phyloP scores from a whole-genome alignment of 2,888 invertebrate genomes.

The Cremastinae sp. region DNA sequence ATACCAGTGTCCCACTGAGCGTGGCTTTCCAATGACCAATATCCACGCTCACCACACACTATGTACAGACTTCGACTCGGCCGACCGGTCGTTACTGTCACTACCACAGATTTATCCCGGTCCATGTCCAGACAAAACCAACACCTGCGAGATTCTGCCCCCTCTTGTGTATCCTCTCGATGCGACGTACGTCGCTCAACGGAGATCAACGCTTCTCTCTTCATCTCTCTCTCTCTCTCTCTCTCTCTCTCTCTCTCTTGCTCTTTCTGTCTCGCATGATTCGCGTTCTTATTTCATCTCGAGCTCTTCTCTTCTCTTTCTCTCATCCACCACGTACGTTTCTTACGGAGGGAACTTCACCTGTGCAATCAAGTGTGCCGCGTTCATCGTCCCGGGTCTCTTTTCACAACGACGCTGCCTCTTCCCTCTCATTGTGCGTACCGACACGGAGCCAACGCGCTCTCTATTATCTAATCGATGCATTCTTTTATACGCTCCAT shows the following conservation, averaged over 20 bases:
- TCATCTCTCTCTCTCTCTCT: slow-evolving; percentile 29
- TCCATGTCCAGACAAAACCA: slow-evolving; percentile 44
- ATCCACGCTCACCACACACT: slow-evolving; percentile 32
- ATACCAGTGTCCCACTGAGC: slow-evolving; percentile 31
- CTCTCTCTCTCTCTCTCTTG: slow-evolving; percentile 43
- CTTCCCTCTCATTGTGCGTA: slow-evolving; percentile 58
- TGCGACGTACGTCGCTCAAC: slow-evolving; percentile 41
- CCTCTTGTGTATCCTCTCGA: slow-evolving; percentile 38
- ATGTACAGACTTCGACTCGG: slow-evolving; percentile 20
- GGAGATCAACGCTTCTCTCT: slow-evolving; percentile 40
- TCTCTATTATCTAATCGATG: slow-evolving; percentile 57
- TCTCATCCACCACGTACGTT: slow-evolving; percentile 35
- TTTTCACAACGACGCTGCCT: slow-evolving; percentile 42
- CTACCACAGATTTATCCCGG: slow-evolving; percentile 46
- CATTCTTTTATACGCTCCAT: slow-evolving; percentile 47
- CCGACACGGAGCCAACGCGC: slow-evolving; percentile 45
- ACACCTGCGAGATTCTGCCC: slow-evolving; percentile 55
- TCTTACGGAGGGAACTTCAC: slow-evolving; percentile 50
- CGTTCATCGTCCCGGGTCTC: slow-evolving; percentile 39
- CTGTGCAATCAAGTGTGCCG: slow-evolving; percentile 48
- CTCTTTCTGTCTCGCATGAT: slow-evolving; percentile 33
- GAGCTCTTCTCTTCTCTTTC: slow-evolving; percentile 12
- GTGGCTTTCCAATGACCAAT: slow-evolving; percentile 37
- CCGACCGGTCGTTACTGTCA: slow-evolving; percentile 42
- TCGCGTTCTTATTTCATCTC: slow-evolving; percentile 7